Base-by-base conservation (phyloP, 1,140 invertebrate genomes). In the Drosophila nasuta region DNA sequence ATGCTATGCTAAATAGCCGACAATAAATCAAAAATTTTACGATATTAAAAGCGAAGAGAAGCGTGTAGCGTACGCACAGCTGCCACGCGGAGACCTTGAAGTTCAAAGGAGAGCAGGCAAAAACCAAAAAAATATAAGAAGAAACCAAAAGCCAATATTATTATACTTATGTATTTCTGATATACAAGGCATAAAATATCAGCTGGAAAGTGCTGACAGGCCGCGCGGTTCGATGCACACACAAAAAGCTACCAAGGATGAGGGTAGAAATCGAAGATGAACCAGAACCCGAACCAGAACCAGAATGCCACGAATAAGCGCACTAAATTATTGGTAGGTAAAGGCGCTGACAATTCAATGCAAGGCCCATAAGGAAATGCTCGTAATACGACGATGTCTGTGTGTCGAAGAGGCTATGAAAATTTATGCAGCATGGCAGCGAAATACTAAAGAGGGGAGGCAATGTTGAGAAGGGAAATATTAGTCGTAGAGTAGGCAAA, bases 281-380 rank as follows among this genome's bases (percentile, higher is more conserved):
- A 52, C 52, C 52, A 70, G 75, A 33, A 67, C 17, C 20, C n/a
- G 46, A 41, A 10, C 13, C 52, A 35, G 13, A 33, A 25, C 20
- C 25, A 30, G 25, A 54, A 54, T 52, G 41, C 52, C 54, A 25
- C 52, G 49, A 72, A 65, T 51, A 66, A 48, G 69, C 52, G 73
- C 70, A 86, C 82, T 86, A 86, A 86, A 86, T 86, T 86, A 86
- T 86, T 75, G 79, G 75, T 86, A 82, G 75, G 59, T 75, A 76
- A 66, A 86, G 79, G 79, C 82, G 79, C 82, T 86, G 82, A 86
- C 82, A 86, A 86, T 86, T 86, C 82, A 86, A 86, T 86, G 82
- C 79, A 81, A 80, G 52, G 69, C 65, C 60, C 69, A 76, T 72
- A 74, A 74, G 71, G 71, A 77, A 77, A 75, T 75, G 51, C 65